Evolutionary conservation across 2,797 vertebrate genomes (phyloP).

Genomic region (Toxotes lorentzi): DNA sequence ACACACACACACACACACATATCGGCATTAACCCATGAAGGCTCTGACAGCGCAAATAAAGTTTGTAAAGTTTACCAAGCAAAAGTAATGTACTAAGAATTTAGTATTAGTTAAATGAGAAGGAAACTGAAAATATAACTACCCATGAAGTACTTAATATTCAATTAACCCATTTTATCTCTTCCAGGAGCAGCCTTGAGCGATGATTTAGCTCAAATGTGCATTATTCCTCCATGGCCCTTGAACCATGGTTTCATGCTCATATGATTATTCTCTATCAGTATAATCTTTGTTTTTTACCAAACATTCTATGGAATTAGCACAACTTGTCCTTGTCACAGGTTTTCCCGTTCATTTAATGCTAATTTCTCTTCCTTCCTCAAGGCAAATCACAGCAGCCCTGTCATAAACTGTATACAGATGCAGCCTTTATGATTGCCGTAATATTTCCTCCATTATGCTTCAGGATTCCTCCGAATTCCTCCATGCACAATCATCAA

Average conservation of each 20-base stretch:
- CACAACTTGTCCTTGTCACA: neutral
- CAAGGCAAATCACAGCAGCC: neutral
- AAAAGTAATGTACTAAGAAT: constrained; percentile 42
- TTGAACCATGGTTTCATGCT: constrained; percentile 1
- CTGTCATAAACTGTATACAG: neutral
- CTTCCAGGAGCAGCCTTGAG: constrained; percentile 17
- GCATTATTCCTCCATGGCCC: constrained; percentile 3
- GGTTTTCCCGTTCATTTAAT: neutral
- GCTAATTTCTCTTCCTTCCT: neutral
- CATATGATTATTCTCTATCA: constrained; percentile 4
- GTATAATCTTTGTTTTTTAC: neutral
- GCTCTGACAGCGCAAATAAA: constrained; percentile 18
- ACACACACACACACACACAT: constrained; percentile 11
- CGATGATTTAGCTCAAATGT: neutral
- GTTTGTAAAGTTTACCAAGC: constrained; percentile 54
- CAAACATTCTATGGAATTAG: neutral
- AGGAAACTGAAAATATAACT: constrained; percentile 40
- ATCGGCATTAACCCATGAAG: constrained; percentile 8
- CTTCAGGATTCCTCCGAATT: neutral
- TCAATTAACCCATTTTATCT: constrained; percentile 47
- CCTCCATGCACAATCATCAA: neutral
- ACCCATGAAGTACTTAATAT: constrained; percentile 41
- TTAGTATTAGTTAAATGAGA: constrained; percentile 55
- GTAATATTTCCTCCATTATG: neutral
- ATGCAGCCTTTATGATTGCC: constrained; percentile 4